These are phyloP conservation scores for Dinothrombium tinctorium DNA, from an alignment of 1,140 invertebrate species.

Conservation along the genomic window DNA sequence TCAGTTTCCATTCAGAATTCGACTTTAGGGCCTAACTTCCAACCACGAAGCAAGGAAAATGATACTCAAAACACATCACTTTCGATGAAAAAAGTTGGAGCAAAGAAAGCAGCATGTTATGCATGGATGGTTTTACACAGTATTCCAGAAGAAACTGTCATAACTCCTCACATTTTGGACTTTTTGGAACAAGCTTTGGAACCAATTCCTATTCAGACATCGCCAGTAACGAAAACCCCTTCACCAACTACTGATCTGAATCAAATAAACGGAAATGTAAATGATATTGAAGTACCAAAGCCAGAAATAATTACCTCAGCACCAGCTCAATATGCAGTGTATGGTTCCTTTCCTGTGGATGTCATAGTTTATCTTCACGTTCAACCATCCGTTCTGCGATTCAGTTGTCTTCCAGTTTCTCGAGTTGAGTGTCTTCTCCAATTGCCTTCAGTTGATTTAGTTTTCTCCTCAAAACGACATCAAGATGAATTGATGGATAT, in stretches of 20 bases:
- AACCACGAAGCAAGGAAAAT: too few relatives aligned
- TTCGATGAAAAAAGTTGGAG: conserved; percentile 21
- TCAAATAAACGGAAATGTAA: background rate
- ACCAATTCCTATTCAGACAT: conserved; percentile 43
- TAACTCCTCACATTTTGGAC: conserved; percentile 78
- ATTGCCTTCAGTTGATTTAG: conserved; percentile 75
- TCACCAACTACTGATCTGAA: background rate
- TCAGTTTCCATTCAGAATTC: background rate
- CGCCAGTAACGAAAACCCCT: conserved; percentile 6
- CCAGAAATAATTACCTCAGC: conserved; percentile 13
- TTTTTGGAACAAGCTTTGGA: conserved; percentile 83
- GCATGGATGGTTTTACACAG: conserved; percentile 87
- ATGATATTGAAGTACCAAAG: background rate
- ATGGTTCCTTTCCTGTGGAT: conserved; percentile 88
- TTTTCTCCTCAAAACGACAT: conserved; percentile 68
- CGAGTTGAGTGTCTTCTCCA: conserved; percentile 87
- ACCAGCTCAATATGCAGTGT: conserved; percentile 23
- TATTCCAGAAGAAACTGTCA: conserved; percentile 81
- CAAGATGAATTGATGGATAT: conserved; percentile 33
- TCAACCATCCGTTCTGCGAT: conserved; percentile 82
- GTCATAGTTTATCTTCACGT: conserved; percentile 96
- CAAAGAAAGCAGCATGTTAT: conserved; percentile 75
- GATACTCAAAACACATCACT: too few relatives aligned
- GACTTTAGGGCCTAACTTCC: background rate
- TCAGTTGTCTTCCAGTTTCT: conserved; percentile 82